Percentiles rank a stretch among this genome's conserved stretches.
Conservation (phyloP, 2,888 invertebrate genomes). For the Notodonta ziczac region DNA sequence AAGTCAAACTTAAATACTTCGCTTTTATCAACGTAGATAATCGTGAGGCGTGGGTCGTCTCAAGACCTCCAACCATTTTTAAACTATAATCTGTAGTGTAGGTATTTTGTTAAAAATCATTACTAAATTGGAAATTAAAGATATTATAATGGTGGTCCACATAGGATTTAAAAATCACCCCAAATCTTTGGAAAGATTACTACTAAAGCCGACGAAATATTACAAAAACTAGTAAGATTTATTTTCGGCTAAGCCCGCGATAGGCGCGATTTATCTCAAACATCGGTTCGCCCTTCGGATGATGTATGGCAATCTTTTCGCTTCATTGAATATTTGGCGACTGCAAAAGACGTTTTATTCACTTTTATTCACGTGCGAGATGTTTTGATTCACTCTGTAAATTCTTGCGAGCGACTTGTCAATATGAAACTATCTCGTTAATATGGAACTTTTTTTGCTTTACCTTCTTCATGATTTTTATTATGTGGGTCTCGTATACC, state of each 20-base stretch:
- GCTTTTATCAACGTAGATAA: too few relatives aligned
- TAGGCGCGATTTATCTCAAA: conserved; percentile 13
- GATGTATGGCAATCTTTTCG: conserved; percentile 31
- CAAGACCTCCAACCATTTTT: too few relatives aligned
- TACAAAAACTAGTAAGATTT: conserved; percentile 1
- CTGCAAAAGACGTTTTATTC: conserved; percentile 8
- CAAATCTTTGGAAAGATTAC: background rate
- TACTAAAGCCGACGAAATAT: background rate
- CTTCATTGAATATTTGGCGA: conserved; percentile 15
- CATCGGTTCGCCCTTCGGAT: conserved; percentile 10
- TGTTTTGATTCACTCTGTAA: conserved; percentile 1
- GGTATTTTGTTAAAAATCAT: too few relatives aligned
- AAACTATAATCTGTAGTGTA: too few relatives aligned
- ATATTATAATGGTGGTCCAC: too few relatives aligned
- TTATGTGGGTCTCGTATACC: too few relatives aligned
- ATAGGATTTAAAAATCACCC: background rate
- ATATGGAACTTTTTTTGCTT: too few relatives aligned
- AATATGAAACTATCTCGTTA: background rate
- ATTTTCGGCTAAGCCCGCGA: conserved; percentile 12
- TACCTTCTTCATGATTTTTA: too few relatives aligned
- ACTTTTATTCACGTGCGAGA: conserved; percentile 2
- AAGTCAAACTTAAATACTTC: too few relatives aligned
- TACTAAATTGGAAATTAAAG: too few relatives aligned
- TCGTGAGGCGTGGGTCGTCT: too few relatives aligned
- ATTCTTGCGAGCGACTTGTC: background rate